Evolutionary conservation across 2,113 vertebrate species (phyloP), one percentile per base, ranked within the genome.

Genomic region (Centropus unirufus): DNA sequence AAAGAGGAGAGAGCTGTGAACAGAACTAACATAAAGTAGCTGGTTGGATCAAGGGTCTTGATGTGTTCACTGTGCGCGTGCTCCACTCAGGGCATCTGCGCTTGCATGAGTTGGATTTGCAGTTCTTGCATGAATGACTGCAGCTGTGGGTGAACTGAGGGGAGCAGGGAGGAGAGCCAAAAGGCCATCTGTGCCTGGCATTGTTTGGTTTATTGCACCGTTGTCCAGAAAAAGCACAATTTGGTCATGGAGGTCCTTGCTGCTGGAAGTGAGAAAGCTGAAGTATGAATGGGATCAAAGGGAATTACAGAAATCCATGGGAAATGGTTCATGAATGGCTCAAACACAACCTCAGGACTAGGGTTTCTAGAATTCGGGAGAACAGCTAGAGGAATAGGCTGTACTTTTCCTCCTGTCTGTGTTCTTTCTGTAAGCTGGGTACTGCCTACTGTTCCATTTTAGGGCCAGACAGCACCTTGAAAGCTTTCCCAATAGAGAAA

Each of bases 261-360:
- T 1, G 1, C 46, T 92, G 39, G 64, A 86, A 76, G 51, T 51
- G 39, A 83, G 73, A 73, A 89, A 80, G 46, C 47, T 34, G 70
- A 63, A 91, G 69, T 17, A 39, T 32, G 34, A 87, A 89, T 63
- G 47, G 34, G 34, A 87, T 89, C 77, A 87, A 84, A 87, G 61
- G 34, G 39, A 89, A 4, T 49, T 70, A 32, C 26, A 34, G 47
- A 66, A 86, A 54, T 57, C 59, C 34, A 3, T 18, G 39, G 68
- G 3, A 57, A 63, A 51, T 0, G 0, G 55, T 24, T 86, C 11
- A 10, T 23, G 29, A 63, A 84, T 67, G 32, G 47, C 20, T 76
- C 39, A 76, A 66, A 34, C 2, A 20, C 51, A 78, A 12, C 3
- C 16, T 11, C 0, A 1, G 30, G 20, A 81, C 23, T 0, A 3